Evolutionary conservation across 2,888 invertebrate genomes (phyloP).

Genomic region (Zele albiditarsus): DNA sequence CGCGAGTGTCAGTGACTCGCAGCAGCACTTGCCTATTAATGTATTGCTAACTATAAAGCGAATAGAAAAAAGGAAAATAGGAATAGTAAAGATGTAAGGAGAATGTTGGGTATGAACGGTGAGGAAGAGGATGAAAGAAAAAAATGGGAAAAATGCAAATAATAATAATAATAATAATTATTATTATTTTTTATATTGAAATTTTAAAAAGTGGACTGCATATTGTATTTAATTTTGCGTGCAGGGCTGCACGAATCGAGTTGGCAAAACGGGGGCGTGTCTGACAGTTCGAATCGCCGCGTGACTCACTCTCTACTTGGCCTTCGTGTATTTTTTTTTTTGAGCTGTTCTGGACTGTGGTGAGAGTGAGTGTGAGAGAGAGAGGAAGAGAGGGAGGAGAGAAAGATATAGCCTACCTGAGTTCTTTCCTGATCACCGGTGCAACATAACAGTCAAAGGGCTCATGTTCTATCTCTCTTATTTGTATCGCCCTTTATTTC

Average conservation of each 20-base stretch:
- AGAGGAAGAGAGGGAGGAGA: not conserved
- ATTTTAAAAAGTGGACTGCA: not conserved
- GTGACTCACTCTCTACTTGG: constrained; percentile 40
- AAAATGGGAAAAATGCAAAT: too few species aligned
- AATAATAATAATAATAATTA: too few species aligned
- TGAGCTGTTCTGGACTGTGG: constrained; percentile 28
- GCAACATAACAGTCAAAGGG: constrained; percentile 1
- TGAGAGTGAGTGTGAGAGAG: constrained; percentile 21
- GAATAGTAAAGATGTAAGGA: not conserved
- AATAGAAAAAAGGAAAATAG: not conserved
- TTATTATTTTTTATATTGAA: not conserved
- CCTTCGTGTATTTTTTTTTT: constrained; percentile 35
- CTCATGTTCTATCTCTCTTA: not conserved
- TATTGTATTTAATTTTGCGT: constrained; percentile 27
- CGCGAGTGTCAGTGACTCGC: constrained; percentile 45
- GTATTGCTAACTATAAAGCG: not conserved
- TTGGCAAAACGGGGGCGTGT: constrained; percentile 37
- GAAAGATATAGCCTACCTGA: constrained; percentile 24
- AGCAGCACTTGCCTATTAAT: not conserved
- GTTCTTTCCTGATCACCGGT: constrained; percentile 29
- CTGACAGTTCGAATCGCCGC: constrained; percentile 37
- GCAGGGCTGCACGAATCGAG: constrained; percentile 26
- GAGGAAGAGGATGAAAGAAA: not conserved
- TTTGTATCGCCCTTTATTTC: not conserved
- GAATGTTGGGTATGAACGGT: not conserved